Conservation (phyloP, 2,797 vertebrate genomes). For the Syngnathus acus region DNA sequence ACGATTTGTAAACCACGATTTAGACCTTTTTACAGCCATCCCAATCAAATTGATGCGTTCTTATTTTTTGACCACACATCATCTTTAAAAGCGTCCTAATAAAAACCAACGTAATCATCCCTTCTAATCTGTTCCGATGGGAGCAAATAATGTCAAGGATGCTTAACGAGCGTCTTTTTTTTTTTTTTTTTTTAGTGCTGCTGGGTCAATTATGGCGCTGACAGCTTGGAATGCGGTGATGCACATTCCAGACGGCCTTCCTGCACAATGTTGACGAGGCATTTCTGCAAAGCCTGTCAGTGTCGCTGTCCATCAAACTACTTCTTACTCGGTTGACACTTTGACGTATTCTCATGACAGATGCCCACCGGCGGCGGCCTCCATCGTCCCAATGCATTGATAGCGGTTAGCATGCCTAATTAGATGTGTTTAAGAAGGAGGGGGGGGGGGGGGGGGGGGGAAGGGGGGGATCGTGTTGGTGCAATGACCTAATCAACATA, state of each 20-base stretch:
- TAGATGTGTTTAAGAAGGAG: constrained; percentile 48
- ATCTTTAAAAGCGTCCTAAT: background rate
- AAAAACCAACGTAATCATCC: background rate
- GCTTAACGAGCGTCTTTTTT: background rate
- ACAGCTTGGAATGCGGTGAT: constrained; percentile 3
- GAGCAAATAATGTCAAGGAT: background rate
- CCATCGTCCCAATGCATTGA: constrained; percentile 28
- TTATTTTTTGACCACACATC: background rate
- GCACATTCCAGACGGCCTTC: background rate
- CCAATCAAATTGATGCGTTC: no score
- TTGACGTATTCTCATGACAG: constrained; percentile 42
- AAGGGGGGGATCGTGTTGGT: constrained; percentile 35
- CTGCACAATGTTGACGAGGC: constrained; percentile 3
- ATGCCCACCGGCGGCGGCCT: constrained; percentile 36
- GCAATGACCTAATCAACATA: constrained; percentile 63
- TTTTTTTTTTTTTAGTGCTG: background rate
- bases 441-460: background rate
- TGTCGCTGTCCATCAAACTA: constrained; percentile 26
- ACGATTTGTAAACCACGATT: background rate
- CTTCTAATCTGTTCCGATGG: background rate
- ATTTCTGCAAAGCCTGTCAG: constrained; percentile 17
- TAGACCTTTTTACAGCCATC: background rate
- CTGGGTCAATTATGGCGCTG: background rate
- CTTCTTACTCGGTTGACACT: constrained; percentile 26
- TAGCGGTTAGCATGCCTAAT: constrained; percentile 54